Conservation (phyloP, 2,797 vertebrate genomes). For the Pristis pectinata region DNA sequence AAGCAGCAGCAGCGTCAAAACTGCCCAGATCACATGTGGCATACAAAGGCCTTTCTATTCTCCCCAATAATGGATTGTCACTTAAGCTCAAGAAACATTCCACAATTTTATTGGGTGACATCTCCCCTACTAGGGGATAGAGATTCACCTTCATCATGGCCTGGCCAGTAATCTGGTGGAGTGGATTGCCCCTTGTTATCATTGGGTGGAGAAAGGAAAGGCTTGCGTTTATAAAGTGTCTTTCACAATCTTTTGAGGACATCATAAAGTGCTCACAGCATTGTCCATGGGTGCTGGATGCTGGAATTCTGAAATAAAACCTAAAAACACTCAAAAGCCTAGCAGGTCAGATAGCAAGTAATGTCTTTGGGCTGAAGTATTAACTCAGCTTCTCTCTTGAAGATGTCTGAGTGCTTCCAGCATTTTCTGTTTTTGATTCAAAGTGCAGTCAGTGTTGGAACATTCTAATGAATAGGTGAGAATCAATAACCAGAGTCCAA, state of each 20-base stretch:
- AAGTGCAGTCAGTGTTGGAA: no score
- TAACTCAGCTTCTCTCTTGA: no score
- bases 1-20: background rate
- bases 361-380: no score
- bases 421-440: no score
- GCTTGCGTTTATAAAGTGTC: no score
- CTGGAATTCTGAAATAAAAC: no score
- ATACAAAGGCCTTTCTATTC: background rate
- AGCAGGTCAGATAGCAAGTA: no score
- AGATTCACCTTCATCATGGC: background rate
- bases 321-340: no score
- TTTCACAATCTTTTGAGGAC: no score
- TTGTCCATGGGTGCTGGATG: no score
- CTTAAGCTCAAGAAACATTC: background rate
- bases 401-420: no score
- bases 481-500: background rate
- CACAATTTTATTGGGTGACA: background rate
- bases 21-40: background rate
- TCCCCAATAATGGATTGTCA: background rate
- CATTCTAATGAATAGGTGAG: background rate
- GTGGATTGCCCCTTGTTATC: background rate
- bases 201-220: background rate
- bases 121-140: background rate
- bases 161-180: background rate
- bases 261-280: no score